phyloP scores from a whole-genome alignment of 2,888 invertebrate genomes.

The Drosophila cracens region DNA sequence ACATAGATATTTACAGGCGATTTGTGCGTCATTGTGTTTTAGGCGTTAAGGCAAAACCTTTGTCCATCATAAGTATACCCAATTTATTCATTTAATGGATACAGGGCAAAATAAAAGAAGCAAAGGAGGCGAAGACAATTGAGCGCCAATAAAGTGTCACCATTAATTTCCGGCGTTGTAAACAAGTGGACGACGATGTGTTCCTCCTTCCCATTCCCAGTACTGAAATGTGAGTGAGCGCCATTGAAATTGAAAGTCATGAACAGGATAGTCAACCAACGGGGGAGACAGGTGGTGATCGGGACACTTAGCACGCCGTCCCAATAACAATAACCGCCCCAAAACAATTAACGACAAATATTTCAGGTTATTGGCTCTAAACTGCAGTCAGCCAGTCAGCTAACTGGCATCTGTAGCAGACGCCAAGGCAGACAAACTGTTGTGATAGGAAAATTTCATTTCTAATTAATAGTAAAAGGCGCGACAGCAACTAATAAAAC shows the following conservation, averaged over 20 bases:
- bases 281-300: constrained; percentile 3
- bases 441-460: constrained; percentile 69
- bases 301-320: constrained; percentile 44
- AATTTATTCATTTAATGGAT: constrained; percentile 3
- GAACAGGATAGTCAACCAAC: not conserved
- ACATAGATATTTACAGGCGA: not conserved
- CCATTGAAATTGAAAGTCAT: constrained; percentile 64
- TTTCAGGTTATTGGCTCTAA: constrained; percentile 69
- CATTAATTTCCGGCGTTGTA: constrained; percentile 71
- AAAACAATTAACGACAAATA: constrained; percentile 67
- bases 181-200: constrained; percentile 46
- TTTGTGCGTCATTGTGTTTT: not conserved
- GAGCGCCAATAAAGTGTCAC: constrained; percentile 72
- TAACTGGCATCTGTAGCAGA: constrained; percentile 27
- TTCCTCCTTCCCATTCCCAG: constrained; percentile 2
- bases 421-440: constrained; percentile 56
- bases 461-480: constrained; percentile 67
- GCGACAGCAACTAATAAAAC: constrained; percentile 25
- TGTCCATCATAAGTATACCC: constrained; percentile 5
- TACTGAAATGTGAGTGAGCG: constrained; percentile 13
- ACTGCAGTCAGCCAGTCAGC: constrained; percentile 9
- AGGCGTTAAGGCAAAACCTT: not conserved
- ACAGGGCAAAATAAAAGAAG: constrained; percentile 6
- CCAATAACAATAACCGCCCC: constrained; percentile 66
- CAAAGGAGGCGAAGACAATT: constrained; percentile 38